Evolutionary conservation across 2,888 invertebrate species (phyloP).

Genomic region (Thereva nobilitata): DNA sequence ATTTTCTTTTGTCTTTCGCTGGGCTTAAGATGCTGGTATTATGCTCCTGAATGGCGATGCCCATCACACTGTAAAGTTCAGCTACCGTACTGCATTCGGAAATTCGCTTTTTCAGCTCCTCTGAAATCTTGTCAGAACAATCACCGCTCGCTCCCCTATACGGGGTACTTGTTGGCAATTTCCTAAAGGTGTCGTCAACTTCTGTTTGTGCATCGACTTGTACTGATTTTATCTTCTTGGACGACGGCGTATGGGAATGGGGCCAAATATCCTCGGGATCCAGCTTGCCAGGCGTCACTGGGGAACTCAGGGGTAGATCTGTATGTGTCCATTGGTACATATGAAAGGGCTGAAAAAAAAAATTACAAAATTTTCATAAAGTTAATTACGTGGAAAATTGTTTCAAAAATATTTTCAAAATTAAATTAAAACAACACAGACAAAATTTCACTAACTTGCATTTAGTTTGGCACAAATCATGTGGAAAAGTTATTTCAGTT

Average conservation of each 20-base stretch:
- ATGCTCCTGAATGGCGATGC: conserved; percentile 47
- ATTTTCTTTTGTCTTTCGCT: conserved; percentile 11
- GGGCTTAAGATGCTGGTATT: conserved; percentile 45
- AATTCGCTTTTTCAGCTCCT: conserved; percentile 47
- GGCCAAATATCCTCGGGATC: conserved; percentile 73
- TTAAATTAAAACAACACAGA: no score
- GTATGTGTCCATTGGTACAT: conserved; percentile 92
- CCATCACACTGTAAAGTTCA: conserved; percentile 53
- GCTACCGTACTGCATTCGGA: conserved; percentile 52
- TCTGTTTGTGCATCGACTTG: conserved; percentile 43
- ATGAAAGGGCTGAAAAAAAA: conserved; percentile 73
- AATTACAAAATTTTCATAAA: neutral
- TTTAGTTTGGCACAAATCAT: no score
- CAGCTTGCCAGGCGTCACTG: conserved; percentile 76
- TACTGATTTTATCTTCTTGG: conserved; percentile 42
- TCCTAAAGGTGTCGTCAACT: neutral
- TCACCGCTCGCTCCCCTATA: neutral
- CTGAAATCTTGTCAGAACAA: conserved; percentile 14
- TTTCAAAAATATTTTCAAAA: no score
- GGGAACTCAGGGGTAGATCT: conserved; percentile 70
- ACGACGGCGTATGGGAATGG: conserved; percentile 58
- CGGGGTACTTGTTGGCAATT: conserved; percentile 14
- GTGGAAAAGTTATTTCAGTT: no score
- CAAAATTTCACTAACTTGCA: no score
- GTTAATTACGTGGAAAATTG: no score